These are phyloP conservation scores for Microchrysa polita DNA, from an alignment of 2,888 invertebrate species.

Conservation along the genomic window DNA sequence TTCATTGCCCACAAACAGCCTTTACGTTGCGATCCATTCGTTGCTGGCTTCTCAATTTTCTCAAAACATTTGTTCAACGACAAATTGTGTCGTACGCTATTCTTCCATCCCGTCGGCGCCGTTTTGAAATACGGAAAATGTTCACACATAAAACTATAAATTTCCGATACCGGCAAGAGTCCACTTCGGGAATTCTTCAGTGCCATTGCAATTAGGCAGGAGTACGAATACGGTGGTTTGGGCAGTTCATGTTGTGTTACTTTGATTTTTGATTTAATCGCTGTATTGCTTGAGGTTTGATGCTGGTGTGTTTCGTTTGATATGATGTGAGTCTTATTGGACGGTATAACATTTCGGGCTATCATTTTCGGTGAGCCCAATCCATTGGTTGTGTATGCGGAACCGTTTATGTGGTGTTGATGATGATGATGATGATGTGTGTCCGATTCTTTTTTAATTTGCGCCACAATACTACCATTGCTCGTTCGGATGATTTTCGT, in stretches of 20 bases:
- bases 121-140: conserved; percentile 99
- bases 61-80: conserved; percentile 98
- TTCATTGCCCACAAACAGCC: conserved; percentile 97
- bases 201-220: conserved; percentile 97
- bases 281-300: background rate
- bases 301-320: conserved; percentile 60
- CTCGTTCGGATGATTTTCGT: conserved; percentile 48
- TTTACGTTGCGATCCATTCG: conserved; percentile 85
- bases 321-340: conserved; percentile 47
- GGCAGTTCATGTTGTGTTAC: conserved; percentile 72
- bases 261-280: conserved; percentile 54
- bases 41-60: conserved; percentile 94
- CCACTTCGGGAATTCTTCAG: conserved; percentile 95
- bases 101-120: conserved; percentile 98
- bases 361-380: conserved; percentile 54
- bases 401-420: background rate
- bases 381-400: conserved; percentile 6
- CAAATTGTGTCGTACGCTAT: conserved; percentile 96
- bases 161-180: conserved; percentile 96
- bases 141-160: conserved; percentile 98
- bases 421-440: conserved; percentile 3
- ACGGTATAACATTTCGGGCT: conserved; percentile 54
- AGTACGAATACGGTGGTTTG: conserved; percentile 97
- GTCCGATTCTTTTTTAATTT: conserved; percentile 36
- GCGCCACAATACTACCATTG: conserved; percentile 28